Evolutionary conservation across 1,140 invertebrate species (phyloP).

Genomic region (Aricia agestis): DNA sequence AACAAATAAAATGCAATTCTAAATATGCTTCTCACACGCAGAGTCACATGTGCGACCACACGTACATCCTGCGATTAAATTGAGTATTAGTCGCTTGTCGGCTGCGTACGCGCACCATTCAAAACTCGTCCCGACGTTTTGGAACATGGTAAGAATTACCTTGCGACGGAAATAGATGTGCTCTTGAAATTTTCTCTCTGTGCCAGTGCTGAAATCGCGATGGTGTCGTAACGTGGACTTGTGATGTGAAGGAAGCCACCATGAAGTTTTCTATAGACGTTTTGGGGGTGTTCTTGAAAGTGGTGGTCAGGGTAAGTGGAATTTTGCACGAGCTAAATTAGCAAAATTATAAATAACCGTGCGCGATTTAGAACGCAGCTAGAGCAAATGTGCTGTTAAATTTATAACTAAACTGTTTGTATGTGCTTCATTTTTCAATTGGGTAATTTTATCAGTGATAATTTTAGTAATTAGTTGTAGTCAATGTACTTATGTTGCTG

Average conservation of each 20-base stretch:
- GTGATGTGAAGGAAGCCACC: slow-evolving; percentile 54
- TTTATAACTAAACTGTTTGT: background rate
- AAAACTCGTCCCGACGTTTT: slow-evolving; percentile 30
- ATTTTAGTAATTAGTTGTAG: no score
- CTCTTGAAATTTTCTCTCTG: slow-evolving; percentile 36
- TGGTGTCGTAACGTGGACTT: slow-evolving; percentile 39
- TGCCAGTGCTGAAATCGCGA: slow-evolving; percentile 25
- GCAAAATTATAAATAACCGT: background rate
- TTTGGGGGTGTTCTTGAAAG: slow-evolving; percentile 72
- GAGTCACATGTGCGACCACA: slow-evolving; percentile 26
- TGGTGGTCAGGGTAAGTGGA: slow-evolving; percentile 69
- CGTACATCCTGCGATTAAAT: slow-evolving; percentile 55
- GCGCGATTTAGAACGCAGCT: background rate
- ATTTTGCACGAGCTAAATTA: background rate
- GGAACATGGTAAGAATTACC: slow-evolving; percentile 43
- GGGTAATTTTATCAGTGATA: no score
- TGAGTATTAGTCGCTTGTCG: slow-evolving; percentile 60
- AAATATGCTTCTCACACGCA: no score
- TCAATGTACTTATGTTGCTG: no score
- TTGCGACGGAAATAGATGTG: slow-evolving; percentile 26
- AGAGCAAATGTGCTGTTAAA: background rate
- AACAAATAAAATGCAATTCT: no score
- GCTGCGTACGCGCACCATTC: slow-evolving; percentile 55
- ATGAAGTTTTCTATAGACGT: slow-evolving; percentile 75
- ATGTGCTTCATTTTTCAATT: background rate